These are phyloP conservation scores for Halcyon badia DNA, from an alignment of 2,797 vertebrate genomes.

Conservation along the genomic window DNA sequence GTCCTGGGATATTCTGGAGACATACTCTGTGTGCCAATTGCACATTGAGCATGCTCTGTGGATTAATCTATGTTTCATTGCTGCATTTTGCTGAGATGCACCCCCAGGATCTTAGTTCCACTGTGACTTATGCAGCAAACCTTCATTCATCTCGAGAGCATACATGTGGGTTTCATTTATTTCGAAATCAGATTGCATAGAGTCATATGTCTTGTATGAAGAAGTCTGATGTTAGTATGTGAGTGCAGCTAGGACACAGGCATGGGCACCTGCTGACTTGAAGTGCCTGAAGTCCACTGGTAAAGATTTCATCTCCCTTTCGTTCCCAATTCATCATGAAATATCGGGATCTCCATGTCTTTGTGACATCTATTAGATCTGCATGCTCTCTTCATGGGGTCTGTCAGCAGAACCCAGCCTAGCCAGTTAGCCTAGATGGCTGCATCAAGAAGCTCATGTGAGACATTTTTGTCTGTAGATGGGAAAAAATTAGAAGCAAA, in stretches of 20 bases:
- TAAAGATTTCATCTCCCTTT: neutral
- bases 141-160: neutral
- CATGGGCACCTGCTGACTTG: neutral
- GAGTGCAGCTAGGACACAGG: neutral
- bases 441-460: neutral
- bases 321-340: neutral
- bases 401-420: neutral
- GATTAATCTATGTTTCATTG: neutral
- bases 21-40: neutral
- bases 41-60: neutral
- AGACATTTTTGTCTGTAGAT: neutral
- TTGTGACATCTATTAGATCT: neutral
- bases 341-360: neutral
- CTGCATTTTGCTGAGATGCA: neutral
- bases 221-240: neutral
- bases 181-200: neutral
- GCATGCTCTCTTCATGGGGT: neutral
- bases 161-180: neutral
- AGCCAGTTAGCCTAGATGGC: neutral
- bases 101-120: neutral
- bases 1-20: neutral
- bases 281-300: neutral
- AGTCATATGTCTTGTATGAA: neutral
- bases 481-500: neutral
- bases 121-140: neutral